Evolutionary conservation across 1,140 invertebrate genomes (phyloP), one percentile per base, ranked within the genome.

Genomic region (Grapholita molesta): DNA sequence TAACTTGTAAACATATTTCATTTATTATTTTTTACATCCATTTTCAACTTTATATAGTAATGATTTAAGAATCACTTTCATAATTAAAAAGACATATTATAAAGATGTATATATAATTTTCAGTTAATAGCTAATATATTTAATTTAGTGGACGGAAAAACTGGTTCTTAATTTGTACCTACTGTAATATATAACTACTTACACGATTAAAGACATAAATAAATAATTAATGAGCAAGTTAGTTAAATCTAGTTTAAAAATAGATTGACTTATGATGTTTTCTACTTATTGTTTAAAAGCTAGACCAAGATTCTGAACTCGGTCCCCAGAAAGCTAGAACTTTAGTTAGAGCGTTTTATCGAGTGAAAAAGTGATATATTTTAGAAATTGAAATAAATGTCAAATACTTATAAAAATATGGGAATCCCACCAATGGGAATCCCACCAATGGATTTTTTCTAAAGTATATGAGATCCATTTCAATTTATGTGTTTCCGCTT

Each of bases 171-270:
- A 55, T 55, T 61, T 61, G 25, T 61, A 61, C 55, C 12, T 61
- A 28, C 0, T 30, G 30, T 61, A 25, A 28, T 28, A 15, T 61
- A 61, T 25, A 15, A 28, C n/a, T n/a, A 61, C 24, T 15, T 18
- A 61, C 12, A 7, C 4, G 25, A 61, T 15, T 61, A 21, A 7
- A 28, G 3, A 28, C 2, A n/a, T 57, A 61, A 61, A 61, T 57
- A 61, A 61, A 61, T 61, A 61, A 25, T 61, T 61, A n/a, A 25
- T 61, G 55, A 61, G 55, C 55, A 61, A 21, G 30, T 15, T 15
- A n/a, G 6, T 4, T 30, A 28, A n/a, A 61, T n/a, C 25, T 30
- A 28, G 12, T 25, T 38, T n/a, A 1, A 35, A 35, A 21, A 57
- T 25, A 53, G 6, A 53, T 25, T 57, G 53, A 57, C 53, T 57